A percentile compares a stretch with the other conserved stretches of the same genome.
Conservation (phyloP, 1,140 invertebrate genomes). For the Vanessa atalanta region DNA sequence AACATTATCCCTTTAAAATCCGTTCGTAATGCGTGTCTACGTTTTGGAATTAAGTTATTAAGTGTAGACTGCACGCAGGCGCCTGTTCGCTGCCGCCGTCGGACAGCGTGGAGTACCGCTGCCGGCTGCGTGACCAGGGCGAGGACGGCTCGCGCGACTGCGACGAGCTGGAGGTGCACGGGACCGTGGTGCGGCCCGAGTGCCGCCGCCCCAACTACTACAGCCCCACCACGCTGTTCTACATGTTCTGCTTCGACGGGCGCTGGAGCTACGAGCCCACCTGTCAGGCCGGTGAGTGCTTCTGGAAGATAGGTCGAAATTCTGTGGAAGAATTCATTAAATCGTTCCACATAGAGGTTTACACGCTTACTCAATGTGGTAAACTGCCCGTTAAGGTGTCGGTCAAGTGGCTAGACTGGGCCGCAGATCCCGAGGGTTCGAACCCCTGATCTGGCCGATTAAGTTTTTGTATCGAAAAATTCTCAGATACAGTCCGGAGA, state of each 20-base stretch:
- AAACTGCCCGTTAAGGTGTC: too few species aligned
- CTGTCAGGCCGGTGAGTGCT: conserved; percentile 45
- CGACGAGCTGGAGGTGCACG: conserved; percentile 39
- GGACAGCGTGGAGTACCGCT: conserved; percentile 45
- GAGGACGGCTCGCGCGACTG: conserved; percentile 39
- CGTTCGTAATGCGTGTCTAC: too few species aligned
- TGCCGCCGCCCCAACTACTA: conserved; percentile 51
- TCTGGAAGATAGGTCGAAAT: too few species aligned
- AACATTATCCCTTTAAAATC: too few species aligned
- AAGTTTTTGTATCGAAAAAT: conserved; percentile 46
- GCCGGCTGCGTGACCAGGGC: conserved; percentile 31
- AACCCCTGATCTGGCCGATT: too few species aligned
- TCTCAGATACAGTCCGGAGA: conserved; percentile 59
- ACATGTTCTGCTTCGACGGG: conserved; percentile 58
- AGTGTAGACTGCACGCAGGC: conserved; percentile 30
- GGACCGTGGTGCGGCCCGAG: conserved; percentile 41
- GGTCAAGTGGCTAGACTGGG: too few species aligned
- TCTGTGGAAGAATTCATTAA: too few species aligned
- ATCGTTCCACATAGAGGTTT: too few species aligned
- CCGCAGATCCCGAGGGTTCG: too few species aligned
- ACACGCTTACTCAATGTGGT: too few species aligned
- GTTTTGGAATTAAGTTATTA: not conserved
- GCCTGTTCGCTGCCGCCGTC: conserved; percentile 40
- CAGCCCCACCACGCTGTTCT: conserved; percentile 30
- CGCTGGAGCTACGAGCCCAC: conserved; percentile 56